phyloP scores from a whole-genome alignment of 1,140 invertebrate species.

The Dendrolimus punctatus region DNA sequence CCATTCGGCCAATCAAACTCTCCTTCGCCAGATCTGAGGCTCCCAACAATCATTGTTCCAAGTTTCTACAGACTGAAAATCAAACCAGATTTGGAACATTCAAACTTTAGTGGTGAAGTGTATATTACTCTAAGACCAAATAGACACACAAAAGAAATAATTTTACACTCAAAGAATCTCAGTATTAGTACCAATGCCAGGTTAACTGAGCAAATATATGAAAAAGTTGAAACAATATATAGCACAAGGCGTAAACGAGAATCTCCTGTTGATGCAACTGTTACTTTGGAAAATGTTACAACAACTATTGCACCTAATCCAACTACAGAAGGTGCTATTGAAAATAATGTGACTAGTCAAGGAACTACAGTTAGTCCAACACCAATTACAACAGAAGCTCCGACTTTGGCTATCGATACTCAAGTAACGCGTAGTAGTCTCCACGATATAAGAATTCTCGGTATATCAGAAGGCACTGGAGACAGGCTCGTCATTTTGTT shows the following conservation, averaged over 20 bases:
- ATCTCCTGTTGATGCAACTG: slow-evolving; percentile 5
- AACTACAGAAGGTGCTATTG: slow-evolving; percentile 1
- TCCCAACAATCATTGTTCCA: slow-evolving; percentile 76
- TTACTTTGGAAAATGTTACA: slow-evolving; percentile 4
- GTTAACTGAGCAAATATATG: slow-evolving; percentile 62
- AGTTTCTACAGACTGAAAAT: slow-evolving; percentile 80
- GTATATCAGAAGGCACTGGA: slow-evolving; percentile 32
- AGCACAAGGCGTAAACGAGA: slow-evolving; percentile 28
- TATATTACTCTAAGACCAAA: slow-evolving; percentile 70
- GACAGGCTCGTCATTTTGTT: slow-evolving; percentile 46
- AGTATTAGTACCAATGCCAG: slow-evolving; percentile 60
- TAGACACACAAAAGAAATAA: slow-evolving; percentile 66
- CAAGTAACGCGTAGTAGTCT: slow-evolving; percentile 52
- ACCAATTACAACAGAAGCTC: slow-evolving; percentile 8
- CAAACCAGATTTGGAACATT: slow-evolving; percentile 73
- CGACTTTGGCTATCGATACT: slow-evolving; percentile 21
- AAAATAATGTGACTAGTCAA: not conserved
- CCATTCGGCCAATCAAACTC: slow-evolving; percentile 34
- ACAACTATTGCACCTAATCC: slow-evolving; percentile 7
- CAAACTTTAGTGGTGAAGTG: slow-evolving; percentile 76
- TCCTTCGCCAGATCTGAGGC: slow-evolving; percentile 57
- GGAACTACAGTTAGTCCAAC: not conserved
- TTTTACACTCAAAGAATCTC: slow-evolving; percentile 78
- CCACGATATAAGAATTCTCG: slow-evolving; percentile 42
- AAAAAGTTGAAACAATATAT: slow-evolving; percentile 40